phyloP scores from a whole-genome alignment of 1,140 invertebrate genomes.

The Chrysoperla carnea region DNA sequence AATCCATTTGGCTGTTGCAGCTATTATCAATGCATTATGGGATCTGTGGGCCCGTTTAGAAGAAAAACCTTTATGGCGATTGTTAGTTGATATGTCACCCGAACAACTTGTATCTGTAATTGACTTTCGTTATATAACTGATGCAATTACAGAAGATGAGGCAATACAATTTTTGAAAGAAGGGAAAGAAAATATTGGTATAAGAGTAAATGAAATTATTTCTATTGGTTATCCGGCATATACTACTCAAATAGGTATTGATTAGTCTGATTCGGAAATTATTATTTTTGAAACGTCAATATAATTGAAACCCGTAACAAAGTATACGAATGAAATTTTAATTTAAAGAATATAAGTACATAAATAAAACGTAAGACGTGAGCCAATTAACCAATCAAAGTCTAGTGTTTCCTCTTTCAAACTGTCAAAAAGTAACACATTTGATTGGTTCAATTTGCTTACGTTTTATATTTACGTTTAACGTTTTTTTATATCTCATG shows the following conservation, averaged over 20 bases:
- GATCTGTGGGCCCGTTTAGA: constrained; percentile 76
- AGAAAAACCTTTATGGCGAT: constrained; percentile 73
- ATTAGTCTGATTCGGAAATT: too few species aligned
- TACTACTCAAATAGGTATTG: constrained; percentile 56
- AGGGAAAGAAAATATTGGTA: constrained; percentile 32
- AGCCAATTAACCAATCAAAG: too few species aligned
- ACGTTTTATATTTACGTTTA: too few species aligned
- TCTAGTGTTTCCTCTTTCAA: too few species aligned
- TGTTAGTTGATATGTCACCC: constrained; percentile 65
- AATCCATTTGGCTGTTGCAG: constrained; percentile 71
- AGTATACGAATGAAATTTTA: too few species aligned
- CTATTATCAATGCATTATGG: constrained; percentile 79
- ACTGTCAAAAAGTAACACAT: too few species aligned
- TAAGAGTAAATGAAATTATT: constrained; percentile 35
- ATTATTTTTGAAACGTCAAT: too few species aligned
- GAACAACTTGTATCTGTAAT: constrained; percentile 67
- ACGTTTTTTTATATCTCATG: too few species aligned
- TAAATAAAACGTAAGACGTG: too few species aligned
- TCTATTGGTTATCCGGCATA: constrained; percentile 58
- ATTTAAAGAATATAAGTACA: too few species aligned
- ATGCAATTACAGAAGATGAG: constrained; percentile 66
- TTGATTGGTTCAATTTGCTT: too few species aligned
- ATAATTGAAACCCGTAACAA: too few species aligned
- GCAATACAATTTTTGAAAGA: constrained; percentile 54
- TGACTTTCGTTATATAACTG: constrained; percentile 69